Base-by-base conservation (phyloP, 2,888 invertebrate species). In the Subacronicta megacephala region DNA sequence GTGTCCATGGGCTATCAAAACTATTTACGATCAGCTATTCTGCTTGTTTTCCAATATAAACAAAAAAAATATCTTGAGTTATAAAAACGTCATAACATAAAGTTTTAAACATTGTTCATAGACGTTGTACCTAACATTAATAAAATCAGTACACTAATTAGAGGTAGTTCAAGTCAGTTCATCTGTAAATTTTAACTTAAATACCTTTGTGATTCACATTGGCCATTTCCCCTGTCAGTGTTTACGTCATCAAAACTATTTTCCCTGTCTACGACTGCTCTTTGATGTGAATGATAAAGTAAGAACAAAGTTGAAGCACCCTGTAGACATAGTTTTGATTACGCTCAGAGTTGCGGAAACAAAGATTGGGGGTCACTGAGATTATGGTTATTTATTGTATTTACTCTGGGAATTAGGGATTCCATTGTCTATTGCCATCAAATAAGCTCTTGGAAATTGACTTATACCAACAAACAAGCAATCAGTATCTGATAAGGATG, bases 321-420 rank as follows among this genome's bases (percentile, higher is more conserved):
- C 43, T 57, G 58, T 58, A 49, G 69, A 58, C 58, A 52, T 17
- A 68, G 69, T 68, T 58, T 13, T 62, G 63, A 69, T 72, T 72
- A 58, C 67, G 37, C 62, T 40, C 23, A 5, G 18, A 65, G 70
- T 65, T 52, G 46, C 10, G 7, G 3, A 20, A 72, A 67, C 72
- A 62, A 62, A 67, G 68, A 69, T 57, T 69, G 57, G 17, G 36
- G 29, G 38, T 16, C 52, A 29, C 33, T 29, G 44, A 45, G 57
- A 38, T 53, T 52, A 51, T 37, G 38, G 37, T 29, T 51, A 43
- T 26, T 37, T 20, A 44, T 40, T 18, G 12, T 44, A 45, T 45
- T 66, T 38, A 20, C 18, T 23, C 7, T 13, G 40, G 20, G n/a
- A n/a, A 40, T 13, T 13, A 13, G 9, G 23, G 9, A 40, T 6